Evolutionary conservation across 1,140 invertebrate species (phyloP).

Genomic region (Aphelinus certus): DNA sequence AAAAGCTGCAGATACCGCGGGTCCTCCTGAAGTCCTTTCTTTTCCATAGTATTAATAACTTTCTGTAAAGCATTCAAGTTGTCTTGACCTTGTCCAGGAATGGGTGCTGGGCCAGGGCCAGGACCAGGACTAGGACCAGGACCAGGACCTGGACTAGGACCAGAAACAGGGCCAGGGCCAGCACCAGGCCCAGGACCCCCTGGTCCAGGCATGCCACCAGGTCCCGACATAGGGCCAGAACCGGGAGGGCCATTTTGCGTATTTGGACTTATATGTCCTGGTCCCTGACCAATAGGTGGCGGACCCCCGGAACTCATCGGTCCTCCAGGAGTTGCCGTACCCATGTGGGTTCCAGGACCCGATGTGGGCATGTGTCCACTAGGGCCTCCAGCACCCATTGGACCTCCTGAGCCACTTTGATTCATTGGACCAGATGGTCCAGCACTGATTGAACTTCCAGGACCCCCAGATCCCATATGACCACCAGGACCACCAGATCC

Average conservation of each 20-base stretch:
- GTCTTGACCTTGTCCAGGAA: slow-evolving; percentile 69
- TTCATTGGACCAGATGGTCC: slow-evolving; percentile 18
- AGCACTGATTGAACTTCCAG: slow-evolving; percentile 43
- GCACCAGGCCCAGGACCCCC: slow-evolving; percentile 37
- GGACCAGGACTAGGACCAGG: slow-evolving; percentile 51
- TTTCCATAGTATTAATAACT: slow-evolving; percentile 92
- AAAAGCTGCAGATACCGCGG: slow-evolving; percentile 88
- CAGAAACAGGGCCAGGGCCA: not conserved
- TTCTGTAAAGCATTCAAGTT: slow-evolving; percentile 85
- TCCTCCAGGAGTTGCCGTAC: slow-evolving; percentile 38
- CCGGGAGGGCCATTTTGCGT: slow-evolving; percentile 14
- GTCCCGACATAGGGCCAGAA: slow-evolving; percentile 8
- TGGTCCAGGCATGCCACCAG: slow-evolving; percentile 41
- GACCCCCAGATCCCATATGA: slow-evolving; percentile 41
- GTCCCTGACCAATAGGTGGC: slow-evolving; percentile 22
- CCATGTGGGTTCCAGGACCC: slow-evolving; percentile 46
- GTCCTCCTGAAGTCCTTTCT: slow-evolving; percentile 92
- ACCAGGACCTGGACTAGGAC: slow-evolving; percentile 43
- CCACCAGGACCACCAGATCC: slow-evolving; percentile 29
- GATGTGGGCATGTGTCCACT: slow-evolving; percentile 56
- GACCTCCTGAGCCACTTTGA: slow-evolving; percentile 18
- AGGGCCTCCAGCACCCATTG: slow-evolving; percentile 35
- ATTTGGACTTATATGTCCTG: slow-evolving; percentile 22
- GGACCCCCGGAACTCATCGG: slow-evolving; percentile 45
- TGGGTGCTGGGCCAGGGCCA: slow-evolving; percentile 48